Conservation (phyloP, 2,113 vertebrate species). For the Zosterops hypoxanthus region DNA sequence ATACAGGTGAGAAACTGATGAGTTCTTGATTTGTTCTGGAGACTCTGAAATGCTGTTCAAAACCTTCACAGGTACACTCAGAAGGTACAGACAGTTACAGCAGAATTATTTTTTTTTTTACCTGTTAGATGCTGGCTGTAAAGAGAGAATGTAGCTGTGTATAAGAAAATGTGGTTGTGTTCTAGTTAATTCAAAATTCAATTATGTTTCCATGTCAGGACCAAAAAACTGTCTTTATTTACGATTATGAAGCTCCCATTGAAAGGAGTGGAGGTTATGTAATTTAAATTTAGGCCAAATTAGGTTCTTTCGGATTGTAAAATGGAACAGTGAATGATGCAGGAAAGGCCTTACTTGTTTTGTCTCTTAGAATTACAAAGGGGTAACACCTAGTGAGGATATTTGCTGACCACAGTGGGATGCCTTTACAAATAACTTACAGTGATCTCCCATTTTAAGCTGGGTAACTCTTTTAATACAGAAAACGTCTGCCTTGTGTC, state of each 20-base stretch:
- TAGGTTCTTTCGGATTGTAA: background rate
- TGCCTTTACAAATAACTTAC: background rate
- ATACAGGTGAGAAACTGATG: background rate
- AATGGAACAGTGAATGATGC: background rate
- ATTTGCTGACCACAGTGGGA: background rate
- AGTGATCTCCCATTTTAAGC: background rate
- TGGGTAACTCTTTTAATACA: background rate
- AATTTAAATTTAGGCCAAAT: constrained; percentile 34
- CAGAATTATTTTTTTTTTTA: background rate
- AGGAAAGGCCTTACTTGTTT: background rate
- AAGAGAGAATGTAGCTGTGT: background rate
- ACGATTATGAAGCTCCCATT: background rate
- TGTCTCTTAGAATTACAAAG: background rate
- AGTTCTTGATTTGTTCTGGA: background rate
- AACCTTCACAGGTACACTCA: background rate
- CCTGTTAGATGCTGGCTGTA: background rate
- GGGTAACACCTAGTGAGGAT: background rate
- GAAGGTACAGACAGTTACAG: background rate
- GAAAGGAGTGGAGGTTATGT: background rate
- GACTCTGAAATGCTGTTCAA: background rate
- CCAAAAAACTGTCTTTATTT: constrained; percentile 19
- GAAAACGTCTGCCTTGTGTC: background rate
- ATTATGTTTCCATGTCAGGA: background rate
- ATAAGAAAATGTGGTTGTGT: background rate
- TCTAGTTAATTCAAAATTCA: constrained; percentile 23